These are phyloP conservation scores for Pogonomyrmex barbatus DNA, from an alignment of 1,140 invertebrate species.

Conservation along the genomic window DNA sequence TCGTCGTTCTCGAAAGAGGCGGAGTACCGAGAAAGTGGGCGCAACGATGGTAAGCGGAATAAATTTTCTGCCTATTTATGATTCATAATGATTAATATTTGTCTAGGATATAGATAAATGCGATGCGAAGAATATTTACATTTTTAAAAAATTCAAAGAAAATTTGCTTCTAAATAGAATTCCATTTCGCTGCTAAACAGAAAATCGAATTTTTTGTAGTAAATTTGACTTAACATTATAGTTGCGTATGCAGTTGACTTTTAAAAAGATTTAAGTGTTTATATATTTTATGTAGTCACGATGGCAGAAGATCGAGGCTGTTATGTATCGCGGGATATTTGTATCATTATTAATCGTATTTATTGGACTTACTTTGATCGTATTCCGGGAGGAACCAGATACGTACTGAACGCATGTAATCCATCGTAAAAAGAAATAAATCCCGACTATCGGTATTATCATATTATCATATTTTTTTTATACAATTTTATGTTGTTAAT, in stretches of 20 bases:
- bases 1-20: constrained; percentile 86
- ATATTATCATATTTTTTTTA: constrained; percentile 26
- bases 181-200: background rate
- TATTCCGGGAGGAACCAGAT: background rate
- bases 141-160: background rate
- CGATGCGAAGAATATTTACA: constrained; percentile 16
- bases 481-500: constrained; percentile 27
- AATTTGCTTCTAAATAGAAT: background rate
- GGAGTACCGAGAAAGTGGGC: constrained; percentile 86
- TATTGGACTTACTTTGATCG: constrained; percentile 12
- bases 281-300: constrained; percentile 40
- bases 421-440: background rate
- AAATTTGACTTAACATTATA: background rate
- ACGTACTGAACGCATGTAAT: constrained; percentile 19
- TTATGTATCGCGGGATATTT: constrained; percentile 33
- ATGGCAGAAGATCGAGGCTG: constrained; percentile 25
- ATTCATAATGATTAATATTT: background rate
- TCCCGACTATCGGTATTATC: constrained; percentile 1
- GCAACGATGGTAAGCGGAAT: constrained; percentile 86
- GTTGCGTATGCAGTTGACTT: background rate
- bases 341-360: constrained; percentile 38
- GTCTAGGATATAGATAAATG: background rate
- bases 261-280: constrained; percentile 17
- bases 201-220: background rate
- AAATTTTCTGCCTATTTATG: constrained; percentile 31